A percentile compares a stretch with the other conserved stretches of the same genome.
Conservation (phyloP, 30 jellyfish, hydroid and myxozoan genomes). For the Turritopsis dohrnii region DNA sequence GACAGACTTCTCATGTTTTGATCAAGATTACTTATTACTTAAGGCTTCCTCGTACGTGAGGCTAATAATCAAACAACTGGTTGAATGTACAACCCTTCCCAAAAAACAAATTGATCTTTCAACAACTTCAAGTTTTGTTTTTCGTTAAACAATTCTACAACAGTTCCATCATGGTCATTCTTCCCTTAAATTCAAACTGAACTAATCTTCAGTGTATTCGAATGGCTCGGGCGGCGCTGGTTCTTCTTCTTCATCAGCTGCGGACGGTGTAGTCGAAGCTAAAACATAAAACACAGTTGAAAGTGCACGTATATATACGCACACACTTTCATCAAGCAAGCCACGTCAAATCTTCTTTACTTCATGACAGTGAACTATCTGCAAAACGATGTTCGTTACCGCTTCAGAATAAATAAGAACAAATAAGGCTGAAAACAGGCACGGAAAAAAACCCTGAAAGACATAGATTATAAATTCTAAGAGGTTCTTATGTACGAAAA, state of each 20-base stretch:
- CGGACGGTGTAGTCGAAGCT: slow-evolving; percentile 76
- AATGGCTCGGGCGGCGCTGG: slow-evolving; percentile 99
- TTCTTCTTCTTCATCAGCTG: slow-evolving; percentile 84
- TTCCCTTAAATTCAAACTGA: neutral
- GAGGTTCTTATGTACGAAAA: no score
- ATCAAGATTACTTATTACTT: no score
- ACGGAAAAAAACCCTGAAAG: no score
- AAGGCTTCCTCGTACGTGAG: no score
- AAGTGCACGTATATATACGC: neutral
- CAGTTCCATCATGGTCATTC: neutral
- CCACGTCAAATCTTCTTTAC: neutral
- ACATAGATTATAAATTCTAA: no score
- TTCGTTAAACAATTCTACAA: slow-evolving; percentile 5
- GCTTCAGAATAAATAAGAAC: no score
- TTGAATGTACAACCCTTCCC: no score
- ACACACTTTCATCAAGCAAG: neutral
- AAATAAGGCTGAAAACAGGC: no score
- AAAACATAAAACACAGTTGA: slow-evolving; percentile 1
- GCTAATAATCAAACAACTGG: no score
- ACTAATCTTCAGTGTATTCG: slow-evolving; percentile 79
- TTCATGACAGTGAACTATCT: neutral
- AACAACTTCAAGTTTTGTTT: neutral
- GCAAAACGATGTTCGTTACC: no score
- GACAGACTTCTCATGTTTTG: no score
- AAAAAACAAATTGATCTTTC: neutral